Evolutionary conservation across 2,888 invertebrate genomes (phyloP).

Genomic region (Atherix ibis): DNA sequence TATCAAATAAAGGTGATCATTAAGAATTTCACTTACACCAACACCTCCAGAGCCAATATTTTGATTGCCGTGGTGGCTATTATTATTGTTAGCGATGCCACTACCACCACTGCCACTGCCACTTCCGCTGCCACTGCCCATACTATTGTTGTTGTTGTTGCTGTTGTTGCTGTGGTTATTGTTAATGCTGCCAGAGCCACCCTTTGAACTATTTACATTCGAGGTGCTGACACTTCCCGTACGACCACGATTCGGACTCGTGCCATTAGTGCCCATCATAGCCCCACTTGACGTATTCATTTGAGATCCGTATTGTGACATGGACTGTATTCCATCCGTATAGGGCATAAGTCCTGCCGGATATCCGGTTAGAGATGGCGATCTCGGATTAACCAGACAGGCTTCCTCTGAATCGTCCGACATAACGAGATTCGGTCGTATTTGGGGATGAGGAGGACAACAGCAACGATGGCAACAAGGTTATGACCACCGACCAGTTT

Average conservation of each 20-base stretch:
- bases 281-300: constrained; percentile 9
- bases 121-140: constrained; percentile 6
- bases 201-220: too few relatives aligned
- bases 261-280: constrained; percentile 5
- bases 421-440: constrained; percentile 10
- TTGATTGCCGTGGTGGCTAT: constrained; percentile 23
- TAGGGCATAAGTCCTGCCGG: constrained; percentile 13
- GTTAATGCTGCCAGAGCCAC: too few relatives aligned
- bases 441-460: not conserved
- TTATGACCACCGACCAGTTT: not conserved
- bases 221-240: not conserved
- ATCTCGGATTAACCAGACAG: constrained; percentile 39
- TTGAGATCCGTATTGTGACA: constrained; percentile 10
- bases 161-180: too few relatives aligned
- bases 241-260: constrained; percentile 3
- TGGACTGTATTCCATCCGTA: constrained; percentile 13
- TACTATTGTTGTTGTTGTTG: constrained; percentile 4
- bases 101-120: constrained; percentile 11
- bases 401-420: constrained; percentile 36
- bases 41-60: constrained; percentile 18
- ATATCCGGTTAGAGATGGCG: constrained; percentile 16
- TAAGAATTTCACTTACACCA: constrained; percentile 9
- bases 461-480: too few relatives aligned
- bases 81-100: constrained; percentile 20
- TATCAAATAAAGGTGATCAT: too few relatives aligned